Conservation (phyloP, 2,113 vertebrate species). For the Planiliza haematocheilus region DNA sequence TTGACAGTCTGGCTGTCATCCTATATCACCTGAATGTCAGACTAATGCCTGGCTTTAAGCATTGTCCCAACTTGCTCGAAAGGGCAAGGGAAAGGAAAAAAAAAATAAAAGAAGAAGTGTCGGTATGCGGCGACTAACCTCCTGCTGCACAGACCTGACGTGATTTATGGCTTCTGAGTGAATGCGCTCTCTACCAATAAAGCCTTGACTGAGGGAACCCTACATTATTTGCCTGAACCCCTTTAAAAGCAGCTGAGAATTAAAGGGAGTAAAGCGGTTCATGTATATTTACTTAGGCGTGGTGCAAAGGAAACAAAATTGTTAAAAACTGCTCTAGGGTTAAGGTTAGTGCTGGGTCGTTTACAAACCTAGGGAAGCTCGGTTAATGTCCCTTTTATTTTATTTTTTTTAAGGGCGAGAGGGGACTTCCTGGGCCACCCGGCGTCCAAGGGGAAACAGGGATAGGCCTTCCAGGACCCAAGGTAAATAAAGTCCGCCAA, state of each 20-base stretch:
- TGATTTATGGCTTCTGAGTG: constrained; percentile 61
- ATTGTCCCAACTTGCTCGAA: constrained; percentile 69
- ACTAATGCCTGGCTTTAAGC: constrained; percentile 70
- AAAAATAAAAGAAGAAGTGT: constrained; percentile 16
- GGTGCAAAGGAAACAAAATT: too few relatives aligned
- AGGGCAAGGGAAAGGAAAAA: constrained; percentile 31
- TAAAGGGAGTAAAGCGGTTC: not conserved
- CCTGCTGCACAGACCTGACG: constrained; percentile 26
- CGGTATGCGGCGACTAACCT: constrained; percentile 66
- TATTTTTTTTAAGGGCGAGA: constrained; percentile 88
- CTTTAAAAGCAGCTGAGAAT: not conserved
- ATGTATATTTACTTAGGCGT: not conserved
- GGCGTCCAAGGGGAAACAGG: constrained; percentile 91
- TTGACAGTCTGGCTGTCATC: constrained; percentile 75
- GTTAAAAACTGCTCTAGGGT: too few relatives aligned
- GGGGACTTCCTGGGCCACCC: constrained; percentile 88
- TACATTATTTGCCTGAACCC: not conserved
- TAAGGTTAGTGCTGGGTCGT: too few relatives aligned
- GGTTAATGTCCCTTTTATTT: too few relatives aligned
- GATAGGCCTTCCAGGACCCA: constrained; percentile 88
- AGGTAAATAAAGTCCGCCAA: constrained; percentile 83
- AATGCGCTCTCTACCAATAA: constrained; percentile 56
- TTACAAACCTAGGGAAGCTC: not conserved
- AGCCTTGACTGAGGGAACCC: constrained; percentile 28
- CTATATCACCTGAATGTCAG: constrained; percentile 67